Base-by-base conservation (phyloP, 2,113 vertebrate species). In the Oreocharis arfaki region DNA sequence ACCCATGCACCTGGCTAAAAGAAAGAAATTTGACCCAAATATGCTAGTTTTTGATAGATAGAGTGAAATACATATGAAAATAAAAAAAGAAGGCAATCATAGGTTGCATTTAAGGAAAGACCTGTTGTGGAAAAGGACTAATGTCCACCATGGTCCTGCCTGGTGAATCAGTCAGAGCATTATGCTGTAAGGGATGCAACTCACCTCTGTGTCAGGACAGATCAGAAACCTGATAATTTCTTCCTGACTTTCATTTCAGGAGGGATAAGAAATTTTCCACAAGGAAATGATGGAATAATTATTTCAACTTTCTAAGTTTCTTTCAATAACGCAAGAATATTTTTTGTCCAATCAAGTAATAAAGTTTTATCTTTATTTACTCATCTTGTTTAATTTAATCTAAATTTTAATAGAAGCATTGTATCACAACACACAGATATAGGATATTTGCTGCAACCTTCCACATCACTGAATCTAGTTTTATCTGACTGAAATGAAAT, bases 131-230 rank as follows among this genome's bases (percentile, higher is more conserved):
- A 52, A 23, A 68, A 42, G 7, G 19, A 35, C 9, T 57, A 4
- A 53, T 18, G 19, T 76, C 27, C 32, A 44, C 4, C 24, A 21
- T 18, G 7, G 24, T 68, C 57, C 39, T 82, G 10, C 20, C 33
- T 83, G 21, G 16, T 64, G 26, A 87, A 89, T 16, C 3, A 63
- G 50, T 19, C 24, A 53, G 27, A 61, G 15, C 10, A 35, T 65
- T 41, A 24, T 17, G 5, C 8, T 49, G 7, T n/a, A 65, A 64
- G 15, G 5, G 3, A 10, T 59, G 27, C 0, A 0, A 17, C 8
- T 59, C 18, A 70, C 4, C 11, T 63, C 9, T 78, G 7, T 35
- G 10, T 78, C 24, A 55, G 33, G 52, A 24, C 4, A 71, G 53
- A 47, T 71, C 27, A 76, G 53, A 79, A 71, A 68, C 3, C 44